Evolutionary conservation across 1,140 invertebrate species (phyloP), one percentile per base, ranked within the genome.

Genomic region (Ylistrum balloti): DNA sequence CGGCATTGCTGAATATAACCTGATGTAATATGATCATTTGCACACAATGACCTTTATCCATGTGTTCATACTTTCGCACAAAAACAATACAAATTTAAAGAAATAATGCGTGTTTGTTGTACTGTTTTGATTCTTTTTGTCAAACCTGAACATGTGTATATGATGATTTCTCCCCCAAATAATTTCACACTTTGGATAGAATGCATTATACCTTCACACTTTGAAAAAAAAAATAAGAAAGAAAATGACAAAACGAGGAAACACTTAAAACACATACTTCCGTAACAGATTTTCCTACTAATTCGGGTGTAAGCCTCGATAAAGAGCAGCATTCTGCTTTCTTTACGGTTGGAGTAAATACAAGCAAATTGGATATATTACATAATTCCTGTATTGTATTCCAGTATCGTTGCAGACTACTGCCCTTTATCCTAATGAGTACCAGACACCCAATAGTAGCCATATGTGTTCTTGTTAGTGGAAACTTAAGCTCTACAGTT

Each of bases 381-480:
- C 56, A 74, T 74, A 74, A 74, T 74, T 74, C 22, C n/a, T 28
- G 56, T 74, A 74, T 74, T 74, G 56, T 74, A 74, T 74, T 74
- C 56, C n/a, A 28, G n/a, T n/a, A 74, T 74, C 22, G 56, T 28
- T 74, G 20, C 41, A n/a, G 22, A 5, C 56, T 74, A 28, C 22
- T 74, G 17, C 5, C n/a, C 56, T 74, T 74, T 17, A 74, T n/a
- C 56, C 15, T 74, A 74, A 74, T 74, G 22, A 17, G n/a, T 74
- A 74, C 22, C 56, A 74, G 56, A 28, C 56, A n/a, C 17, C 22
- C 56, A 74, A 74, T 28, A 74, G 56, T 74, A 74, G 56, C 56
- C 56, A 74, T 74, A 74, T 74, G 56, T 74, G 56, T 74, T 74
- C 56, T n/a, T 28, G 56, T 74, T 74, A 74, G 56, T 74, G 56